Conservation (phyloP, 2,888 invertebrate species). For the Patella depressa region DNA sequence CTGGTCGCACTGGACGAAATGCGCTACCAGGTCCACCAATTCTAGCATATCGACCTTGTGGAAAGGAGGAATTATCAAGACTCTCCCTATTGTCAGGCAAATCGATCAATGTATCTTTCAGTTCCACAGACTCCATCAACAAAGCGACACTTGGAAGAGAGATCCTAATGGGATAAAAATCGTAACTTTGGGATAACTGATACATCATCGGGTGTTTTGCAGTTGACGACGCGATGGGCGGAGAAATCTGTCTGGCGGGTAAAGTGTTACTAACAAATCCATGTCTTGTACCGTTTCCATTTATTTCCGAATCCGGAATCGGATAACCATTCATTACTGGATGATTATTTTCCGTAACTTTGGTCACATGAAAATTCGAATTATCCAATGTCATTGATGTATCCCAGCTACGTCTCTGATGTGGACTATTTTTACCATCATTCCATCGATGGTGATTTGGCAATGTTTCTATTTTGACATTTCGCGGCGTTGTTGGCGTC, state of each 20-base stretch:
- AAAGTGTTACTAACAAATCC: constrained; percentile 26
- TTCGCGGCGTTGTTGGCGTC: background rate
- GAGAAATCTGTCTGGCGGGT: constrained; percentile 17
- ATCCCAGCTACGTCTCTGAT: constrained; percentile 18
- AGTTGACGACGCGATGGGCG: background rate
- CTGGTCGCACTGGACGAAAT: constrained; percentile 49
- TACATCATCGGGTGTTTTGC: constrained; percentile 47
- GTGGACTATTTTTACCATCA: background rate
- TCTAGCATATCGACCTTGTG: constrained; percentile 47
- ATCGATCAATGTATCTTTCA: background rate
- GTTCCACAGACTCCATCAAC: background rate
- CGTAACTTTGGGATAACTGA: constrained; percentile 55
- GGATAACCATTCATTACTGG: background rate
- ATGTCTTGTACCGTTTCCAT: background rate
- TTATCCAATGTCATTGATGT: constrained; percentile 2
- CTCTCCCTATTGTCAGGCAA: background rate
- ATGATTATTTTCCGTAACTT: background rate
- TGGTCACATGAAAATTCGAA: background rate
- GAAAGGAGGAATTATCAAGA: constrained; percentile 16
- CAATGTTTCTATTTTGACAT: background rate
- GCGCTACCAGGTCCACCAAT: constrained; percentile 59
- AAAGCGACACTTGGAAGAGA: constrained; percentile 16
- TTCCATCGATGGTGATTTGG: background rate
- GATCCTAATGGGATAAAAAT: constrained; percentile 43
- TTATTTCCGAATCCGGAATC: background rate